Evolutionary conservation across 2,113 vertebrate species (phyloP).

Genomic region (Gavia stellata): DNA sequence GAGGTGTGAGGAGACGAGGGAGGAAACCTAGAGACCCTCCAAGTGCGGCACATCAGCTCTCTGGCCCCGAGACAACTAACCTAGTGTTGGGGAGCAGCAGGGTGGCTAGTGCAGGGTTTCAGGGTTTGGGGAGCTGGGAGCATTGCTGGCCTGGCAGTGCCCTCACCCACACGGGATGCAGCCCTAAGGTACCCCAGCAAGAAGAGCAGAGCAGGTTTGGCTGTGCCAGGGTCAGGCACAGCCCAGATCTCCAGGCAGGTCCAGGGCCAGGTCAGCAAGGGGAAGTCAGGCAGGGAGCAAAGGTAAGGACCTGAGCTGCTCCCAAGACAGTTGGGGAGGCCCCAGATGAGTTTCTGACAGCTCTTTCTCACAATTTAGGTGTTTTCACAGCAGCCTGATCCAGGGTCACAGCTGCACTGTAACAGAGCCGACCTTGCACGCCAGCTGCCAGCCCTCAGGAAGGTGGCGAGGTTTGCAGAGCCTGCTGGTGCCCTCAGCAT

Average conservation of each 20-base stretch:
- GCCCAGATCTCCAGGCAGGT: not conserved
- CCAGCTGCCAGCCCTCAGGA: not conserved
- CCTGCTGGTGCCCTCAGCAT: not conserved
- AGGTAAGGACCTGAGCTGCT: not conserved
- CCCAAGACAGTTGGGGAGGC: not conserved
- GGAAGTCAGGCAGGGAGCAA: not conserved
- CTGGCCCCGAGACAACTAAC: fast-evolving
- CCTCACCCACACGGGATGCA: fast-evolving
- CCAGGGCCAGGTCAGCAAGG: not conserved
- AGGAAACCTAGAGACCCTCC: not conserved
- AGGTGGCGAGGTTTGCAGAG: not conserved
- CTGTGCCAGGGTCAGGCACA: not conserved
- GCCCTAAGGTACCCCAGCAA: not conserved
- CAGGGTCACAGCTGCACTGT: not conserved
- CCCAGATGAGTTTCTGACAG: not conserved
- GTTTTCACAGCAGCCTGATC: not conserved
- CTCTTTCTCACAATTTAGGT: not conserved
- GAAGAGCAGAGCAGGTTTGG: not conserved
- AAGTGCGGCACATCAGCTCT: not conserved
- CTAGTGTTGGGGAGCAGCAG: not conserved
- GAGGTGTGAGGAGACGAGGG: not conserved
- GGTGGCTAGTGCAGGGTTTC: not conserved
- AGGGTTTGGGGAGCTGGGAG: not conserved
- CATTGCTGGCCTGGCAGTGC: not conserved
- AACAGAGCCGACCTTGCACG: not conserved